Evolutionary conservation across 2,888 invertebrate species (phyloP), one percentile per base, ranked within the genome.

Genomic region (Trachelus iudaicus): DNA sequence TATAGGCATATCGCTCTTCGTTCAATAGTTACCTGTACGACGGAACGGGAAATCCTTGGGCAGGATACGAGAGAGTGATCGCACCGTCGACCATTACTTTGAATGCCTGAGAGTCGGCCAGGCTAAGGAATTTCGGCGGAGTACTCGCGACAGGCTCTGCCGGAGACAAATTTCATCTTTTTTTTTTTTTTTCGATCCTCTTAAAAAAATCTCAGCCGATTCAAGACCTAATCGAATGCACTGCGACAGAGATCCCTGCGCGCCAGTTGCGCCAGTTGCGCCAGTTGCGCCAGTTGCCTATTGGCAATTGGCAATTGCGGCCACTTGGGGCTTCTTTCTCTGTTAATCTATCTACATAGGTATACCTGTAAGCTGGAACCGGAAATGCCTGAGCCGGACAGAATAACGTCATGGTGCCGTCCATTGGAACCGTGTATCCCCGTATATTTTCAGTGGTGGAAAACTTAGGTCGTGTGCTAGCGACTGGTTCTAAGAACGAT

Each of bases 321-420:
- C 9, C 23, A 56, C 23, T 23, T 9, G 6, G 23, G 56, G 23
- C 56, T 23, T 56, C 56, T 56, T 56, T 56, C 56, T 23, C 23
- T 23, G 56, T 56, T 56, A 56, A 56, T 56, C 56, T 23, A 56
- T 23, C 4, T 23, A 23, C 9, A 56, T 23, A 9, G 40, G 56
- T 56, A 81, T 92, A 94, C 93, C 93, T 92, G 91, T 92, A 93
- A 71, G 89, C 85, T 33, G 94, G 94, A 69, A 93, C 92, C 3
- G 94, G 94, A 89, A 92, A 94, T 1, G 94, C 95, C 92, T 95
- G 95, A 79, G 94, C 94, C 73, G 95, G 94, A 88, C 95, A 95
- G 84, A 94, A 92, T 81, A 96, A 92, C 77, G 94, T 93, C 81
- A 94, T 86, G 56, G 23, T 56, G 56, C 56, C 56, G 56, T 56